These are phyloP conservation scores for Oplegnathus fasciatus DNA, from an alignment of 2,113 vertebrate species.

Conservation along the genomic window DNA sequence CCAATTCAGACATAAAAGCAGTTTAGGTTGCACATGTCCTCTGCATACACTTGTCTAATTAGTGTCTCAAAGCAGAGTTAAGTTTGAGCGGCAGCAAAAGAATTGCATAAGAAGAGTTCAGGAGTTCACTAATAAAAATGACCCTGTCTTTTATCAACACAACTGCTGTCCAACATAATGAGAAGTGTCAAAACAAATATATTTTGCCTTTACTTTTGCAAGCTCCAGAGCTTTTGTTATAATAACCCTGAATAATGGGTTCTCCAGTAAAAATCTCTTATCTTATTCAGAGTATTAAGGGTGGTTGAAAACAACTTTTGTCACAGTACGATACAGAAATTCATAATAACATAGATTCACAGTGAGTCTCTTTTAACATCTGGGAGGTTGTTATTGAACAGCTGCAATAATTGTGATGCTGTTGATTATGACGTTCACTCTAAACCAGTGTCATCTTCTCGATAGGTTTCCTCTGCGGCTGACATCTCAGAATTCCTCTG, in stretches of 20 bases:
- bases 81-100: neutral
- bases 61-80: conserved; percentile 29
- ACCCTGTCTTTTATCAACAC: conserved; percentile 34
- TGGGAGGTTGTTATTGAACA: neutral
- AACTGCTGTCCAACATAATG: neutral
- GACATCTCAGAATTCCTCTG: neutral
- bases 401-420: neutral
- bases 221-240: conserved; percentile 72
- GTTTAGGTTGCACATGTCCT: neutral
- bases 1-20: conserved; percentile 23
- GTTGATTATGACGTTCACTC: conserved; percentile 14
- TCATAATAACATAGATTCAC: conserved; percentile 25
- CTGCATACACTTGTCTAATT: conserved; percentile 11
- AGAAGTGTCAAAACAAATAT: conserved; percentile 23
- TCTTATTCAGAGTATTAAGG: too few relatives aligned
- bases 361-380: conserved; percentile 18
- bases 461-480: neutral
- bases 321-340: conserved; percentile 49
- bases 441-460: neutral
- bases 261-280: conserved; percentile 42
- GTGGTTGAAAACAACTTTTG: conserved; percentile 27
- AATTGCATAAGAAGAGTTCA: conserved; percentile 1
- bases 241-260: conserved; percentile 47
- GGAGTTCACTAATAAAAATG: conserved; percentile 30
- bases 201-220: conserved; percentile 22